Conservation (phyloP, 1,140 invertebrate genomes). For the Listronotus bonariensis region DNA sequence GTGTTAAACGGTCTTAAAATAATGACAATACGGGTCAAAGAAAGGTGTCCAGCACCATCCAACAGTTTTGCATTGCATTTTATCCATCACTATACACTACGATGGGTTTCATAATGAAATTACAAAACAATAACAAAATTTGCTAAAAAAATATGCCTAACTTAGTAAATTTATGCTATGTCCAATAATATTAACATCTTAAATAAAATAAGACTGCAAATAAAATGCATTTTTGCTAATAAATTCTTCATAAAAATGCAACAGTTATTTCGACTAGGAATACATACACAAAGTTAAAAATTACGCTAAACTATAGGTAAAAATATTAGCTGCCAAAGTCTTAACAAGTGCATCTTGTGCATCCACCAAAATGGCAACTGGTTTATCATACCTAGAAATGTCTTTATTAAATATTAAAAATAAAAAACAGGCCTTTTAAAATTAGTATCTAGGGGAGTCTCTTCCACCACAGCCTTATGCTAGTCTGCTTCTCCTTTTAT, state of each 20-base stretch:
- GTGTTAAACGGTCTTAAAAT: not conserved
- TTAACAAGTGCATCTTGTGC: conserved; percentile 1
- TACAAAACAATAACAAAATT: conserved; percentile 17
- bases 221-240: conserved; percentile 22
- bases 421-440: conserved; percentile 3
- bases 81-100: not conserved
- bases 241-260: conserved; percentile 18
- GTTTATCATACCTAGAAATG: conserved; percentile 1
- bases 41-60: not conserved
- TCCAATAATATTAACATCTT: conserved; percentile 25
- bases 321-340: conserved; percentile 5
- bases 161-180: conserved; percentile 18
- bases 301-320: not conserved
- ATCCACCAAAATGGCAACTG: conserved; percentile 4
- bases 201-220: conserved; percentile 12
- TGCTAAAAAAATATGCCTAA: conserved; percentile 2
- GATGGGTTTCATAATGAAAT: conserved; percentile 6
- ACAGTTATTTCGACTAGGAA: conserved; percentile 13
- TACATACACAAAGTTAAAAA: conserved; percentile 9
- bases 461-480: conserved; percentile 17
- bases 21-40: not conserved
- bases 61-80: not conserved
- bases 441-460: conserved; percentile 22
- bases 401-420: conserved; percentile 9
- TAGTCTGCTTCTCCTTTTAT: conserved; percentile 33